Base-by-base conservation (phyloP, 2,113 vertebrate species). In the Baryphthengus martii region DNA sequence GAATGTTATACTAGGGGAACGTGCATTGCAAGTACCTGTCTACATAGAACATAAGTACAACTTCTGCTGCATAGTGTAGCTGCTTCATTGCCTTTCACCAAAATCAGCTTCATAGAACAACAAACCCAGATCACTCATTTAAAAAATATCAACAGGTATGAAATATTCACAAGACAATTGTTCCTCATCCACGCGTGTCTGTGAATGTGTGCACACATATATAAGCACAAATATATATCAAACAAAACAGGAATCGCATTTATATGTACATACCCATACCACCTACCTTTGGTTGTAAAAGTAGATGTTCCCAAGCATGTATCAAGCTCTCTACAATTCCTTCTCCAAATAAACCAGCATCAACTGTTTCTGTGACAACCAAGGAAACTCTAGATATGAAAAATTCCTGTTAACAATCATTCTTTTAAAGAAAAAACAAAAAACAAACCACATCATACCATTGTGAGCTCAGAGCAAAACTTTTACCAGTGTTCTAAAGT, bases 331-430 rank as follows among this genome's bases (percentile, higher is more conserved):
- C 99, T 88, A 99, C 98, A 96, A 99, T 99, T 82, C 99, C 99
- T 97, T 99, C 99, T 90, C 99, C 99, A 98, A 99, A 99, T 88
- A 99, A 98, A 67, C 99, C 99, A 62, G 99, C 99, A 97, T 99
- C 99, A 23, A 99, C 99, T 17, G 99, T 99, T 98, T 99, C 99
- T 49, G 99, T 99, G 97, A 99, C 99, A 96, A 99, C 99, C 97
- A 99, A 97, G 12, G 99, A 99, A 49, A 99, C 99, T 95, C 99
- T 99, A 94, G 58, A 94, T 77, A 93, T 93, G 90, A 93, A 96
- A 88, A 92, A 95, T 15, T 47, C 52, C n/a, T 63, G 11, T 62
- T 74, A 77, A 21, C 29, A 76, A 21, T 29, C 10, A 40, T 13
- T 71, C 33, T 45, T 66, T 18, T 25, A 31, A 93, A 9, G 21